Evolutionary conservation across 2,797 vertebrate species (phyloP).

Genomic region (Cephalopachus bancanus): DNA sequence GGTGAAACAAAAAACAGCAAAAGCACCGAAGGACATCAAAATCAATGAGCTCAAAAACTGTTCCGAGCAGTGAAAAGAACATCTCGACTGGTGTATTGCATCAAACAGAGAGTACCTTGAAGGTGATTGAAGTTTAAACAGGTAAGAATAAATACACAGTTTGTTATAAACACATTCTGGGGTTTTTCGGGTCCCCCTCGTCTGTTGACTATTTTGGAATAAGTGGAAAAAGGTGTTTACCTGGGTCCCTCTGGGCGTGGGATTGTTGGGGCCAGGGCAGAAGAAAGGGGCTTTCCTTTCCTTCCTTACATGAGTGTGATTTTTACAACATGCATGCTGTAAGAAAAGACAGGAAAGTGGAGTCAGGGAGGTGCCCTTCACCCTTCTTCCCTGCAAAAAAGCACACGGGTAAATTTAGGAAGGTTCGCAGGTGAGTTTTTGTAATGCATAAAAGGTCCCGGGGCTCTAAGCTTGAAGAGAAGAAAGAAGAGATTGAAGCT

Average conservation of each 20-base stretch:
- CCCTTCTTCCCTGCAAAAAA: not conserved
- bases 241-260: not conserved
- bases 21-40: too few species aligned
- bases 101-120: too few species aligned
- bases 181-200: too few species aligned
- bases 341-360: not conserved
- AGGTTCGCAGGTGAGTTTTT: not conserved
- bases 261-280: not conserved
- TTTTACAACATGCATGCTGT: rapidly evolving
- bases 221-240: not conserved
- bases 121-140: too few species aligned
- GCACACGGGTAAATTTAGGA: not conserved
- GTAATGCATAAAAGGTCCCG: not conserved
- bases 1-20: too few species aligned
- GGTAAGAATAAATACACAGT: too few species aligned
- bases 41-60: too few species aligned
- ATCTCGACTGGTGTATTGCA: too few species aligned
- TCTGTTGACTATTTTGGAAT: not conserved
- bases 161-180: too few species aligned
- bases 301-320: not conserved
- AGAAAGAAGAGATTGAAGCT: not conserved
- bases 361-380: not conserved
- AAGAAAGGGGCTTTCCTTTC: too few species aligned
- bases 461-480: not conserved
- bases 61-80: too few species aligned